phyloP scores from a whole-genome alignment of 2,113 vertebrate genomes.

The Nanorana parkeri region DNA sequence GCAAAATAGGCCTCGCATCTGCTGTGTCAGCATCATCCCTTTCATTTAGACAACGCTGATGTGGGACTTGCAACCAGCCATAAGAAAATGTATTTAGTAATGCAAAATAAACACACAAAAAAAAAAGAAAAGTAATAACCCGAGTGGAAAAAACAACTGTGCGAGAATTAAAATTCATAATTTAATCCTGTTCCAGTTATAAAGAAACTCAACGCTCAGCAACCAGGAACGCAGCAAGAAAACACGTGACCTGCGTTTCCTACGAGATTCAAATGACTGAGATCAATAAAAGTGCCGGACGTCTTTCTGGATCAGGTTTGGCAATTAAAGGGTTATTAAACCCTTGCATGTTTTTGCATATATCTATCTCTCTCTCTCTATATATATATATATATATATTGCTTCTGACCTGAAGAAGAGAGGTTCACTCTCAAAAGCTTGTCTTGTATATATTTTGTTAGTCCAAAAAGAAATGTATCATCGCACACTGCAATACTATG shows the following conservation, averaged over 20 bases:
- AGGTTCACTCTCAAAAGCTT: too few species aligned
- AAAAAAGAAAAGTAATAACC: constrained; percentile 3
- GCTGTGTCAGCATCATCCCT: constrained; percentile 38
- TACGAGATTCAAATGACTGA: background rate
- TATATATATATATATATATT: too few species aligned
- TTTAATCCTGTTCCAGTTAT: background rate
- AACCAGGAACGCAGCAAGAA: background rate
- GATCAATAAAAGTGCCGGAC: too few species aligned
- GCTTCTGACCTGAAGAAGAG: too few species aligned
- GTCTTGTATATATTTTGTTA: too few species aligned
- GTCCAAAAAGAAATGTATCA: too few species aligned
- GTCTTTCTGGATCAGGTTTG: too few species aligned
- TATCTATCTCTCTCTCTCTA: too few species aligned
- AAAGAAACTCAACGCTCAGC: background rate
- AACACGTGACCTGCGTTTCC: background rate
- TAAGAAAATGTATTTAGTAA: constrained; percentile 31
- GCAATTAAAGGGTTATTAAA: too few species aligned
- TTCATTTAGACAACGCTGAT: constrained; percentile 24
- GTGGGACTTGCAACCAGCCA: constrained; percentile 22
- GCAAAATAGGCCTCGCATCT: background rate
- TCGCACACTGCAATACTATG: too few species aligned
- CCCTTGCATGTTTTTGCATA: too few species aligned
- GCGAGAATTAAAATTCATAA: background rate
- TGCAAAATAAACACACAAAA: constrained; percentile 36
- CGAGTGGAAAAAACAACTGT: background rate